Percentiles rank a stretch among this genome's conserved stretches.
phyloP scores from a whole-genome alignment of 2,888 invertebrate species.

The Leptogaster cylindrica region DNA sequence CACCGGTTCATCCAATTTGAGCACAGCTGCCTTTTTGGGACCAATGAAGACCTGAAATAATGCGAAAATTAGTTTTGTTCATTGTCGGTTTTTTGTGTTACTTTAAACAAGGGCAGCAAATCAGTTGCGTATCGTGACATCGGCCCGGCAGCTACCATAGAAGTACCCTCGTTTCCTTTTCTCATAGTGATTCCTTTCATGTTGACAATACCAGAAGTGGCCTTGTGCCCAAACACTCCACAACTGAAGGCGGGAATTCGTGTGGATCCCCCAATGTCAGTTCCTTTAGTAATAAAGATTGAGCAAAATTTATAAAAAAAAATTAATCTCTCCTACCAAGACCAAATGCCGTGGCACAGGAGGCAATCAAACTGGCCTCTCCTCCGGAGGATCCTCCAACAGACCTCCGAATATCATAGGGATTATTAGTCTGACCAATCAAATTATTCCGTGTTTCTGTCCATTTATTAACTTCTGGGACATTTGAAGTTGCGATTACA shows the following conservation, averaged over 20 bases:
- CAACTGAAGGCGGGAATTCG: slow-evolving; percentile 87
- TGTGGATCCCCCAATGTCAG: slow-evolving; percentile 96
- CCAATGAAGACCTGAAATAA: slow-evolving; percentile 53
- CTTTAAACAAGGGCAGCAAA: slow-evolving; percentile 76
- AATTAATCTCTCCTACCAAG: slow-evolving; percentile 72
- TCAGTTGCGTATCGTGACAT: slow-evolving; percentile 80
- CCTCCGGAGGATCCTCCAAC: slow-evolving; percentile 95
- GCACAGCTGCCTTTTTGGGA: slow-evolving; percentile 63
- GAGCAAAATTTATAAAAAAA: neutral
- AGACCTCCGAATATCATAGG: slow-evolving; percentile 83
- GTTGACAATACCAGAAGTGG: slow-evolving; percentile 67
- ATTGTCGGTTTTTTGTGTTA: slow-evolving; percentile 58
- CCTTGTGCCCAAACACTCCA: slow-evolving; percentile 85
- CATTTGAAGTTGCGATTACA: slow-evolving; percentile 86
- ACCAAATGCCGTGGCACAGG: slow-evolving; percentile 83
- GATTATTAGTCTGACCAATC: slow-evolving; percentile 89
- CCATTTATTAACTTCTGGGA: slow-evolving; percentile 94
- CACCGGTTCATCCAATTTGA: slow-evolving; percentile 69
- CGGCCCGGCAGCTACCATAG: slow-evolving; percentile 86
- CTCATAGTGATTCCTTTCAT: slow-evolving; percentile 73
- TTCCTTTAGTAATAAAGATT: slow-evolving; percentile 62
- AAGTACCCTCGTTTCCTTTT: slow-evolving; percentile 70
- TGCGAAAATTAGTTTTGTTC: neutral
- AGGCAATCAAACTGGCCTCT: slow-evolving; percentile 77
- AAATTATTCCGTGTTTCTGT: slow-evolving; percentile 84